Evolutionary conservation across 2,113 vertebrate genomes (phyloP), one percentile per base, ranked within the genome.

Genomic region (Crypturellus undulatus): DNA sequence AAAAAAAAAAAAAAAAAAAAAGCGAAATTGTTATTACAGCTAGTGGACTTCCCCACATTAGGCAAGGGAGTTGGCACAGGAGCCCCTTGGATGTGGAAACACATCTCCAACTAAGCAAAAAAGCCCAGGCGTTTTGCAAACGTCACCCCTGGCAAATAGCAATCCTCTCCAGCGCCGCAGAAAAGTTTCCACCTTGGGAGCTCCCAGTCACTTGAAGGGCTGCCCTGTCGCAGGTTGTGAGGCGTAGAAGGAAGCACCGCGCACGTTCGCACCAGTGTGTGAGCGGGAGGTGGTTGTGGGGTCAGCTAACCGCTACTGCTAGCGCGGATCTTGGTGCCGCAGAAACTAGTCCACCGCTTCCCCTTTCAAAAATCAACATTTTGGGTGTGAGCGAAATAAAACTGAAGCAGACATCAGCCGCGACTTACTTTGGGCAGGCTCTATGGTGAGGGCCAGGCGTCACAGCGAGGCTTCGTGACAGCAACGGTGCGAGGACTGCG

Each of bases 251-350:
- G 68, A 73, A 80, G 25, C 59, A 30, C 28, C 9, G 13, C 42
- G 18, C 40, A 21, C 62, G 6, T 45, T 82, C 79, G 19, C 12
- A 4, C n/a, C 14, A 10, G 22, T 24, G 32, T 49, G 18, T 24
- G 56, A 8, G 34, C 12, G 10, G 11, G 38, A 76, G 52, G 51
- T 17, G 36, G 21, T 32, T 36, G 67, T 30, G 10, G 14, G 22
- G n/a, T 36, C 24, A 13, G 6, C 20, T 20, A 22, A 6, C 5
- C 2, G 0, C 7, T 77, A 40, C 12, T 5, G 8, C 28, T 43
- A 2, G 18, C 34, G 24, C 26, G 79, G 10, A 10, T 30, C 25
- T 43, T 24, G 26, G 18, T 9, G 10, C 6, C 34, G 9, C n/a
- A 45, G 9, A 32, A 21, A 16, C 59, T 28, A 56, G 10, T 18